Base-by-base conservation (phyloP, 30 jellyfish, hydroid and myxozoan species). In the Nemopilema nomurai region DNA sequence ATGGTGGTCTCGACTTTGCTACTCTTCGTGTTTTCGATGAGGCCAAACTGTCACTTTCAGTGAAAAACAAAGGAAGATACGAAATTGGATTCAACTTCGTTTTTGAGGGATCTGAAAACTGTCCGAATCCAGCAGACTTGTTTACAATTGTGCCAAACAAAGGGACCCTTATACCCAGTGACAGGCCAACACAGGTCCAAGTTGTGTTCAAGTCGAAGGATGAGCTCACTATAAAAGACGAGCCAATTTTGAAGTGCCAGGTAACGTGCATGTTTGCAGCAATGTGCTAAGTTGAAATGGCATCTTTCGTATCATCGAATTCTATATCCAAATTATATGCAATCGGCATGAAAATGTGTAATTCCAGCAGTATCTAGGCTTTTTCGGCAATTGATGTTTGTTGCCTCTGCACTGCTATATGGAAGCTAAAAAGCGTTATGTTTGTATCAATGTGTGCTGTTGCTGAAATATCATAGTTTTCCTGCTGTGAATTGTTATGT, bases 1-100 rank as follows among this genome's bases (percentile, higher is more conserved):
- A 94, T 89, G 99, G 99, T 31, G 97, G 97, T 1, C 89, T 94
- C 17, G 99, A 94, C 77, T 94, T 94, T 51, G 97, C 96, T 6
- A 87, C 93, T 21, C 67, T 94, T 25, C 91, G 97, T 0, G 99
- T 94, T n/a, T 87, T 73, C 41, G 99, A 94, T 20, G 99, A 94
- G 76, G 91, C 97, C 16, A 94, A 88, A 74, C 97, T 74, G 64
- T 74, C 92, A 6, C 90, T 96, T 50, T 81, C 99, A 13, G 69
- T 94, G 86, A 94, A 94, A 80, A 94, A 94, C 89, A 94, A 88
- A 89, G 99, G 99, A n/a, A 92, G 90, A 49, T 94, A 94, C 63
- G 99, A 94, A 69, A 94, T 94, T 32, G 87, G 96, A 25, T 94
- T 51, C 31, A 74, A 28, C 28, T 94, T 94, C 69, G 81, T 74